Base-by-base conservation (phyloP, 35 echinoderm and acorn worm genomes). In the Heliocidaris erythrogramma region DNA sequence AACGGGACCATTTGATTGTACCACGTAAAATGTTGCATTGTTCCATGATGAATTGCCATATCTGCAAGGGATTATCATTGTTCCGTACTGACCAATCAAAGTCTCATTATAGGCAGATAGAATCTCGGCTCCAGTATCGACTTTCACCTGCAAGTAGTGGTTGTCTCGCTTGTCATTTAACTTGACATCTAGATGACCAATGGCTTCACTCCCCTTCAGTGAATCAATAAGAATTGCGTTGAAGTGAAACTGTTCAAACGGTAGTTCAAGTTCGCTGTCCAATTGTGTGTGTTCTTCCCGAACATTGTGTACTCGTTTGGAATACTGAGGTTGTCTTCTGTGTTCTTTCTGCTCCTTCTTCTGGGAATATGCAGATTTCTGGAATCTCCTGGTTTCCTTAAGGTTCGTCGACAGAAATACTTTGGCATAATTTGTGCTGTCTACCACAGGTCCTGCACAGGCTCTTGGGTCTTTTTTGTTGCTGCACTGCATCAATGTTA, bases 381-480 rank as follows among this genome's bases (percentile, higher is more conserved):
- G 13, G 10, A 16, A 0, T 17, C 21, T 65, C 60, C 17, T 0
- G 0, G 60, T 5, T 16, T 65, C 12, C 14, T 65, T 65, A 5
- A 85, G 92, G 24, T 95, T 95, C 18, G 95, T 86, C 7, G 95
- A 85, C 10, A 95, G 48, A 48, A 91, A 93, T 0, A 48, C 2
- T 59, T 59, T 86, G 4, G 95, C 91, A 42, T 84, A 93, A 93
- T 95, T 7, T 1, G 59, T 95, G 95, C 5, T 93, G 89, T 24
- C 95, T 35, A 0, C 95, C 89, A 93, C 78, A 95, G 48, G 93
- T 95, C 31, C 48, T 93, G 91, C 95, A 95, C 17, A 61, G 2
- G 17, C 59, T 61, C 59, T 18, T 61, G 2, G 59, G 2, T 14
- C 17, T 4, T 21, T 17, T 9, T 52, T 90, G 47, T 93, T 93